Conservation (phyloP, 2,797 vertebrate genomes). For the Echiichthys vipera region DNA sequence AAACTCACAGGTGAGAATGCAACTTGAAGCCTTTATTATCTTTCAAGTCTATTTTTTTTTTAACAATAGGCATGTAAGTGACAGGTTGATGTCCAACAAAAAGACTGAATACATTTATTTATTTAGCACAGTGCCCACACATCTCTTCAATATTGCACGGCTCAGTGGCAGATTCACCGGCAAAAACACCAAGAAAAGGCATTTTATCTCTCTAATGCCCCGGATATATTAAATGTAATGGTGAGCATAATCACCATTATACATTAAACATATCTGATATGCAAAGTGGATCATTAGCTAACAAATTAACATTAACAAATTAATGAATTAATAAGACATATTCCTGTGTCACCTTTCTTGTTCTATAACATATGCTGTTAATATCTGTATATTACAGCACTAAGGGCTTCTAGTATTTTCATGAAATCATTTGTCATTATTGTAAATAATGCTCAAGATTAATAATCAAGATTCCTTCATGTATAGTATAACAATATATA, state of each 20-base stretch:
- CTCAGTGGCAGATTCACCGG: too few species aligned
- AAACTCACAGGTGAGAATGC: too few species aligned
- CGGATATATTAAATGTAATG: not conserved
- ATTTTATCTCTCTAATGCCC: not conserved
- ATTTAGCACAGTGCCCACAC: too few species aligned
- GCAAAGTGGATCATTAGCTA: constrained; percentile 3
- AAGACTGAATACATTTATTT: too few species aligned
- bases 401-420: not conserved
- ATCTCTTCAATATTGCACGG: too few species aligned
- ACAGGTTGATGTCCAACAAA: too few species aligned
- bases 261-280: not conserved
- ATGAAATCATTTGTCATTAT: constrained; percentile 1
- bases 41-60: too few species aligned
- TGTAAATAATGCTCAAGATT: not conserved
- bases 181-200: not conserved
- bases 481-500: not conserved
- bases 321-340: not conserved
- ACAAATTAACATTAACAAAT: constrained; percentile 28
- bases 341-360: not conserved
- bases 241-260: not conserved
- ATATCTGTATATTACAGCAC: not conserved
- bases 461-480: not conserved
- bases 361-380: not conserved
- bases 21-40: too few species aligned
- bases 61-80: too few species aligned